Evolutionary conservation across 2,113 vertebrate genomes (phyloP).

Genomic region (Pseudonaja textilis): DNA sequence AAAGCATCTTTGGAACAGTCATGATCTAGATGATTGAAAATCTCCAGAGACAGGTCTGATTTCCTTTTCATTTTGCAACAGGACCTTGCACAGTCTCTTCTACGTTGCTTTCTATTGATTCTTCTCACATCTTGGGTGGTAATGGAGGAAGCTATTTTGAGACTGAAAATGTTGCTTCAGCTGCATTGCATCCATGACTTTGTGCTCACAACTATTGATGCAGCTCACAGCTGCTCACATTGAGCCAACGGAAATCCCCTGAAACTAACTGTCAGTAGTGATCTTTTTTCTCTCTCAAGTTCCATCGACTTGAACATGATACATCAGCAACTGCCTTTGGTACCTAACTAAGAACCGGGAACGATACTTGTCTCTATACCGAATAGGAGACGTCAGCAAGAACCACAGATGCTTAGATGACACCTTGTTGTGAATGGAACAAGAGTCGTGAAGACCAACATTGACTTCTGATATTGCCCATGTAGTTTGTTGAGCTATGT

Average conservation of each 20-base stretch:
- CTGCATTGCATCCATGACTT: neutral
- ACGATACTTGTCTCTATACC: neutral
- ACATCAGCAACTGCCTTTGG: neutral
- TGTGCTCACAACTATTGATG: neutral
- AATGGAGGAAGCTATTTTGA: neutral
- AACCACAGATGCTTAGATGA: neutral
- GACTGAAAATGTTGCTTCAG: neutral
- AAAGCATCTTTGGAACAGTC: neutral
- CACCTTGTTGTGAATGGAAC: neutral
- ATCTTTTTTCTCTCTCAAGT: too few species aligned
- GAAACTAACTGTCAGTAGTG: neutral
- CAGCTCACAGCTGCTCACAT: neutral
- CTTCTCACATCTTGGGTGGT: neutral
- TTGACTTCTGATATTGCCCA: neutral
- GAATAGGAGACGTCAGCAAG: neutral
- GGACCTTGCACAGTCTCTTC: neutral
- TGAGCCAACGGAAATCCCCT: neutral
- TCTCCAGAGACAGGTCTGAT: neutral
- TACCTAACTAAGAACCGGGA: neutral
- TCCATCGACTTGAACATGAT: neutral
- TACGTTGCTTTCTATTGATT: neutral
- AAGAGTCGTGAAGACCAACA: neutral
- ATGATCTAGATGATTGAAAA: neutral
- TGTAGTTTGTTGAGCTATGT: neutral
- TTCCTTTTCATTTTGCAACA: neutral